Evolutionary conservation across 1,140 invertebrate species (phyloP), one percentile per base, ranked within the genome.

Genomic region (Mizuhopecten yessoensis): DNA sequence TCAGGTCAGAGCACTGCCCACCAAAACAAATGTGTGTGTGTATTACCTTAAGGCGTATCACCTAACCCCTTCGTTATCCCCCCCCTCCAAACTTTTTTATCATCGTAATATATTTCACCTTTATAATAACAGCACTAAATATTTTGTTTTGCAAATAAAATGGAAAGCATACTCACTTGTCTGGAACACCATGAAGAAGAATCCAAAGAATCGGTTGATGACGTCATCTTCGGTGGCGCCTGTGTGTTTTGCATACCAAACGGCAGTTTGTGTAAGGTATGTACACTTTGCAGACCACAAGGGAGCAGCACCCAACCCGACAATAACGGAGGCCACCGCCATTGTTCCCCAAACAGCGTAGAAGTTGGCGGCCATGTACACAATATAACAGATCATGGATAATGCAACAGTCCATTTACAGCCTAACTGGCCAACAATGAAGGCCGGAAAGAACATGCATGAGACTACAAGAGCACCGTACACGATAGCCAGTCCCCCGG

Each of bases 151-250:
- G 36, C 36, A 39, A 39, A 39, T 39, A 13, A 39, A 39, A 39
- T 5, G 5, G 13, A 7, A 39, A 5, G 13, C 5, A 39, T 39
- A 94, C 96, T 95, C 90, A 96, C 99, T 98, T 0, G 98, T 98
- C 95, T 99, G 99, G 98, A 99, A 99, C 90, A 99, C 98, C 92
- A 99, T 98, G 97, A 99, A 99, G 97, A 99, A 99, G 97, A 99
- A 98, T 34, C 99, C 99, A 96, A 99, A 99, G 97, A 99, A 99
- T 93, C 98, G 96, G 57, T 99, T 98, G 89, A 99, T 98, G 92
- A 99, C 98, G 10, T 98, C 98, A 96, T 99, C 98, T 10, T 98
- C 97, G 0, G 98, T 97, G 94, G 99, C 94, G 0, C 94, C 93
- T 0, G 96, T 97, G 33, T 97, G 89, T 39, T 95, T 94, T 0